A percentile compares a stretch with the other conserved stretches of the same genome.
phyloP scores from a whole-genome alignment of 2,113 vertebrate species.

The Stomatorhinus ivindoensis region DNA sequence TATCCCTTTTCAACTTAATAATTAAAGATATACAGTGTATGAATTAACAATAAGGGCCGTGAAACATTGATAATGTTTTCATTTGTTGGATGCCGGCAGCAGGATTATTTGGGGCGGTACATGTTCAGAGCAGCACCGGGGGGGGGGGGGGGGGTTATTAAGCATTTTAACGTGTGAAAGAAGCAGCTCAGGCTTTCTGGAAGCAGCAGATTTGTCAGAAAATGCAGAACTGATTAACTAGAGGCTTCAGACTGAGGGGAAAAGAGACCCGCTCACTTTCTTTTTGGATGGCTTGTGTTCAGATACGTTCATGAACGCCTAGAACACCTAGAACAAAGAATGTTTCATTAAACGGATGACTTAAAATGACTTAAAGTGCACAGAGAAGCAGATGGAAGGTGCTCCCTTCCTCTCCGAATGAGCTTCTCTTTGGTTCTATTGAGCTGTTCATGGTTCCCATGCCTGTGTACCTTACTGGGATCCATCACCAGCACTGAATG shows the following conservation, averaged over 20 bases:
- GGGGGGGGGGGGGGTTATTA: background rate
- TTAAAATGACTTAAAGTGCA: background rate
- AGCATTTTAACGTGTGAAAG: background rate
- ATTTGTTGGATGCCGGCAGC: background rate
- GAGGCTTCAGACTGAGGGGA: background rate
- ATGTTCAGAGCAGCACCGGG: background rate
- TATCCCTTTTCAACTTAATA: slow-evolving; percentile 18
- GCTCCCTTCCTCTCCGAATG: background rate
- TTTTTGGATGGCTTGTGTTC: background rate
- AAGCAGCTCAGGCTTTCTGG: background rate
- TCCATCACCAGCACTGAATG: background rate
- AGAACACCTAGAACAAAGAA: background rate
- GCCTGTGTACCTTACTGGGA: background rate
- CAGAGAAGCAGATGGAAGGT: background rate
- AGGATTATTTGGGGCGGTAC: background rate
- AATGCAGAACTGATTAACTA: background rate
- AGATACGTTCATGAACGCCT: background rate
- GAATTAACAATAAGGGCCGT: slow-evolving; percentile 19
- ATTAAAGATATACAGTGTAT: slow-evolving; percentile 23
- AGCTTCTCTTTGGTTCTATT: background rate
- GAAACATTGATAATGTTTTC: slow-evolving; percentile 20
- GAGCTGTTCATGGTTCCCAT: background rate
- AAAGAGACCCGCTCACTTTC: background rate
- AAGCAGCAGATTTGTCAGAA: background rate
- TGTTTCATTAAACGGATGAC: background rate